Base-by-base conservation (phyloP, 2,113 vertebrate genomes). In the Orycteropus afer region DNA sequence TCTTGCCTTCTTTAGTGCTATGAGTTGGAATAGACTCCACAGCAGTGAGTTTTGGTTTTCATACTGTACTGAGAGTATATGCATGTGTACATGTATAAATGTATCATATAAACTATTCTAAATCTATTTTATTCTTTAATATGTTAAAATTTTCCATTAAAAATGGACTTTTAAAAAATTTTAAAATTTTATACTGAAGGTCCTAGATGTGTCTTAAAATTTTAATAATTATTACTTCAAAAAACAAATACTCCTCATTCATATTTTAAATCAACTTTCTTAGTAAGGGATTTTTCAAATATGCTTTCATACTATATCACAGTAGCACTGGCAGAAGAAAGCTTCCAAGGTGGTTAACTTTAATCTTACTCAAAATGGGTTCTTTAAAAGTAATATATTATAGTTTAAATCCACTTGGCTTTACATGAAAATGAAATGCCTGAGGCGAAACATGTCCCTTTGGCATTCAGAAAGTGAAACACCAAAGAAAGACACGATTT, bases 321-420 rank as follows among this genome's bases (percentile, higher is more conserved):
- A 37, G 7, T 34, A 18, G 9, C 42, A 32, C 37, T 93, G 93
- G 85, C 63, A 40, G 71, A 77, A 97, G 86, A 76, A 93, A 96
- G 94, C 59, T 96, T 96, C 42, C 37, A 61, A 76, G 78, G 18
- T 71, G 80, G 47, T 82, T 81, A 92, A 53, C 32, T 94, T 83
- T n/a, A 61, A 47, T 88, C 34, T 51, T 63, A 37, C 40, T 57
- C 69, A 23, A 84, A 67, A 27, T 86, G 94, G 76, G 97, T 32
- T 78, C 59, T 94, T 97, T 96, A 91, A 98, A 96, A 97, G 81
- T 94, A 97, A 97, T 94, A 0, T 86, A 80, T 90, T 88, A 0
- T 78, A 96, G 77, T 96, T 65, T 93, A 49, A 40, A 89, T 93
- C n/a, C 29, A 78, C 2, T 27, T 51, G 76, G 57, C 71, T 94